Conservation (phyloP, 2,113 vertebrate genomes). For the Ictalurus furcatus region DNA sequence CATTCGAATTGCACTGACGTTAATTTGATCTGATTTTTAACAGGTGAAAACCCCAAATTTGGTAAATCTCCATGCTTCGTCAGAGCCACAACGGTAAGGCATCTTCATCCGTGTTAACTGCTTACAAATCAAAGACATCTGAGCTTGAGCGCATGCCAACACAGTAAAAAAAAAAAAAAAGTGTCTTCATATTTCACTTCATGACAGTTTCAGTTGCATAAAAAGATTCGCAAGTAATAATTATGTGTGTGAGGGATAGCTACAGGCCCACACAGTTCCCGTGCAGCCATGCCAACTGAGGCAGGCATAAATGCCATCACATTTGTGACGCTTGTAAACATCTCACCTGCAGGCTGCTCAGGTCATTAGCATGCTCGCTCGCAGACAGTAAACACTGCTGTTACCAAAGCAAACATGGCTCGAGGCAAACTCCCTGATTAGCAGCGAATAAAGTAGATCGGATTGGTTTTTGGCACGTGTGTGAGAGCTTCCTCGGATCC, state of each 20-base stretch:
- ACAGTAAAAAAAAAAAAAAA: neutral
- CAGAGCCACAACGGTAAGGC: neutral
- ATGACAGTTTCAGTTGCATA: slow-evolving; percentile 35
- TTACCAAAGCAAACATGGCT: slow-evolving; percentile 30
- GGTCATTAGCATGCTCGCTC: slow-evolving; percentile 25
- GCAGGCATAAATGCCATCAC: slow-evolving; percentile 1
- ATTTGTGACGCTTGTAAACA: slow-evolving; percentile 55
- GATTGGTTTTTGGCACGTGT: neutral
- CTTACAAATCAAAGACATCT: neutral
- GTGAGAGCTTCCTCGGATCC: too few relatives aligned
- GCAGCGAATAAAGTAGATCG: neutral
- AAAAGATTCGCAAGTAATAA: slow-evolving; percentile 45
- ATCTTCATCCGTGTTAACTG: neutral
- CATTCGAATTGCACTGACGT: neutral
- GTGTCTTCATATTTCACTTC: slow-evolving; percentile 34
- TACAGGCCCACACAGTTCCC: slow-evolving; percentile 35
- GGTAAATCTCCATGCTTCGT: neutral
- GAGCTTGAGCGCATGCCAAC: neutral
- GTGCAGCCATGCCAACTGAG: slow-evolving; percentile 16
- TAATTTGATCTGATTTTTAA: slow-evolving; percentile 13
- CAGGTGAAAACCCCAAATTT: neutral
- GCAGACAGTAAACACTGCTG: neutral
- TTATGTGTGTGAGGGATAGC: slow-evolving; percentile 39
- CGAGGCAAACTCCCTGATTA: slow-evolving; percentile 6
- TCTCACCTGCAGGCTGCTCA: slow-evolving; percentile 49